These are phyloP conservation scores for Heterotilapia buettikoferi DNA, from an alignment of 2,113 vertebrate genomes.

Conservation along the genomic window DNA sequence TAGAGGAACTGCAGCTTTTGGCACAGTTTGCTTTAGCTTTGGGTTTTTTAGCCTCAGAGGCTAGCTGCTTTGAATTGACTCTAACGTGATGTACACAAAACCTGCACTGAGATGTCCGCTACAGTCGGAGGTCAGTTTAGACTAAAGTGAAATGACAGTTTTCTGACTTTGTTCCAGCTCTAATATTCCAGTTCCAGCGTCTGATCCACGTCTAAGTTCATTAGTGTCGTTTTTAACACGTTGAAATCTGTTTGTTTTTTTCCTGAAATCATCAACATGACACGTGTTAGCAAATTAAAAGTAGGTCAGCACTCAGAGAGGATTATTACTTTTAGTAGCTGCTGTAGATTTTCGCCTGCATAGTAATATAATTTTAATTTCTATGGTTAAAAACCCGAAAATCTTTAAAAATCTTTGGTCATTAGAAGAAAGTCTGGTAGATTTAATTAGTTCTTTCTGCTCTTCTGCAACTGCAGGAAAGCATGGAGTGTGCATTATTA, in stretches of 20 bases:
- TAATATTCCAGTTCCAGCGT: background rate
- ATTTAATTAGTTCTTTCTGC: background rate
- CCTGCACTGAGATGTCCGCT: fast-evolving
- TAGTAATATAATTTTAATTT: background rate
- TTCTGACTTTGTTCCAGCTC: background rate
- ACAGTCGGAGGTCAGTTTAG: background rate
- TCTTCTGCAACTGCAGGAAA: background rate
- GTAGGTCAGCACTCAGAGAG: background rate
- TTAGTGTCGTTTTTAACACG: background rate
- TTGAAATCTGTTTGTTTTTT: background rate
- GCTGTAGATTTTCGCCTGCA: background rate
- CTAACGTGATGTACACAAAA: background rate
- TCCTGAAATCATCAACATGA: background rate
- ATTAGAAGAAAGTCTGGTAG: background rate
- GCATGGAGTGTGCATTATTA: background rate
- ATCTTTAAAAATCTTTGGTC: background rate
- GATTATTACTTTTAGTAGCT: background rate
- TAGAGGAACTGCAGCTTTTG: background rate
- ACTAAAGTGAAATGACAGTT: background rate
- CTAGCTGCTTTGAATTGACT: background rate
- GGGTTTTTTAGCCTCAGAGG: fast-evolving
- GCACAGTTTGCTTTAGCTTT: background rate
- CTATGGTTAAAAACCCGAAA: background rate
- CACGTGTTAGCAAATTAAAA: background rate
- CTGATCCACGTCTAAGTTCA: background rate